Base-by-base conservation (phyloP, 2,888 invertebrate genomes). In the Cerastis rubricosa region DNA sequence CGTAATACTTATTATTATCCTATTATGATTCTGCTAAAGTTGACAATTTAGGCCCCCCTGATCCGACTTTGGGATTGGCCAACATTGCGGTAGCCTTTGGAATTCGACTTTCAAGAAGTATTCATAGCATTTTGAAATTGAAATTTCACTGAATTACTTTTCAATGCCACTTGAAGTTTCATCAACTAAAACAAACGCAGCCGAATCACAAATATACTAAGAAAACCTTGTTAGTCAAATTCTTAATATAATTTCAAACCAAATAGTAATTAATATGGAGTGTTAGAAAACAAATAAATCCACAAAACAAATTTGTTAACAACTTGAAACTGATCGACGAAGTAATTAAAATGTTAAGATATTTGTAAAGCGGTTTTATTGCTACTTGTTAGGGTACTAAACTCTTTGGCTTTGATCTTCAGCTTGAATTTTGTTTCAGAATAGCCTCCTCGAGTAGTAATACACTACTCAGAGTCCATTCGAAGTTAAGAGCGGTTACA, bases 261-360 rank as follows among this genome's bases (percentile, higher is more conserved):
- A 66, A 82, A 72, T 54, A 59, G 51, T 63, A 67, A 76, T 82
- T 64, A 71, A 70, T 35, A 59, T 51, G 11, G 64, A 83, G 67
- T 68, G 54, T 82, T 64, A 59, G 14, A 67, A 72, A 71, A 73
- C 51, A 82, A 83, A 67, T 67, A 63, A 47, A 71, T n/a, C 72
- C 22, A 12, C 63, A 5, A 65, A 81, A 66, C 49, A 22, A 81
- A 83, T 83, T 81, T 70, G 65, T 47, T 57, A 72, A 84, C 47
- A 14, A 49, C 51, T 82, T 47, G 19, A 82, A 82, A 77, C 22
- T 54, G 63, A 85, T 77, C 61, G 59, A 47, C 63, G 29, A 85
- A 83, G 72, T 77, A 82, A 83, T 83, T 83, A 82, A 68, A 83
- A 64, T 11, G 66, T 49, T 66, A 51, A 40, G 72, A 64, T 70